Evolutionary conservation across 1,140 invertebrate genomes (phyloP).

Genomic region (Orussus abietinus): DNA sequence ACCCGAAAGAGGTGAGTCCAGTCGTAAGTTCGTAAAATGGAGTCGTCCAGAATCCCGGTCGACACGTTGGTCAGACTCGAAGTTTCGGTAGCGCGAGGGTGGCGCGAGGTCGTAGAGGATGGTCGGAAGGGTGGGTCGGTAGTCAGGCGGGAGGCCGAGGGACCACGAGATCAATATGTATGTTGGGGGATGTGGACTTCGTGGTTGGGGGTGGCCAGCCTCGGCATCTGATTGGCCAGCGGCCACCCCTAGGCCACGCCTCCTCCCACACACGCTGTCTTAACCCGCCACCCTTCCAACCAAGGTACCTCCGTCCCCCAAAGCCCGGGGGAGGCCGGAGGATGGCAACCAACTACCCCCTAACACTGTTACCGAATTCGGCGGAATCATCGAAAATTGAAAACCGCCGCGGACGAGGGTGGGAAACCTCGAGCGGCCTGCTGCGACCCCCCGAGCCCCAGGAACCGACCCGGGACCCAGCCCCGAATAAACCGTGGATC

Average conservation of each 20-base stretch:
- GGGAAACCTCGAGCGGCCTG: no score
- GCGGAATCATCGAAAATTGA: conserved; percentile 54
- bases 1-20: no score
- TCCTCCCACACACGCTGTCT: conserved; percentile 54
- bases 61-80: conserved; percentile 29
- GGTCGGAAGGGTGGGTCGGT: conserved; percentile 23
- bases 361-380: conserved; percentile 49
- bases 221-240: conserved; percentile 50
- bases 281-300: conserved; percentile 35
- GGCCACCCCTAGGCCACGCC: conserved; percentile 49
- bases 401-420: conserved; percentile 46
- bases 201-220: conserved; percentile 50
- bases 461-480: background rate
- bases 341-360: conserved; percentile 28
- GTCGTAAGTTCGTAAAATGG: no score
- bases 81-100: conserved; percentile 7
- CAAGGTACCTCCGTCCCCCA: conserved; percentile 34
- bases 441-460: no score
- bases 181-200: conserved; percentile 51
- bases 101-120: conserved; percentile 14
- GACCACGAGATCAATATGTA: conserved; percentile 56
- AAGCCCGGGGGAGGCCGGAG: conserved; percentile 28
- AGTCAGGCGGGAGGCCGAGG: conserved; percentile 29
- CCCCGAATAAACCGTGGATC: no score
- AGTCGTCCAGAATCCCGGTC: background rate